A percentile compares a stretch with the other conserved stretches of the same genome.
phyloP scores from a whole-genome alignment of 2,888 invertebrate species.

The Nymphalis polychloros region DNA sequence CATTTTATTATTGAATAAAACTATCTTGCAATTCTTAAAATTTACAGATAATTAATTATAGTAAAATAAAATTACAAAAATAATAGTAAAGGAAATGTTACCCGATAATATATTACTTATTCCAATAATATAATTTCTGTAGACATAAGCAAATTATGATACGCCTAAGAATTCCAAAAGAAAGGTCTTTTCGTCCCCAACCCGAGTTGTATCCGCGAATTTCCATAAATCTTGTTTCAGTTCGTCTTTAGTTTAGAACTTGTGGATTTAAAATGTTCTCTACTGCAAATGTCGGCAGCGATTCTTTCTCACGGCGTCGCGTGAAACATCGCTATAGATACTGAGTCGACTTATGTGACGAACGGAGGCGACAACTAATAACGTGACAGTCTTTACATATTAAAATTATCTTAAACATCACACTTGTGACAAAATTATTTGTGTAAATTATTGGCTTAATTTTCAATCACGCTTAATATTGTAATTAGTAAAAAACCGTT shows the following conservation, averaged over 20 bases:
- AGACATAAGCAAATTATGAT: not conserved
- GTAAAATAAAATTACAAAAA: no score
- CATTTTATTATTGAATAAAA: no score
- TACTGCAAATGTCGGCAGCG: constrained; percentile 64
- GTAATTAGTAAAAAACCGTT: no score
- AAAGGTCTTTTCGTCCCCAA: not conserved
- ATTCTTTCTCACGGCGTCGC: constrained; percentile 71
- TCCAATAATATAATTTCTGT: not conserved
- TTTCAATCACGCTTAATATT: not conserved
- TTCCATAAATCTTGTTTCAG: constrained; percentile 44
- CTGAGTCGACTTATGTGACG: constrained; percentile 42
- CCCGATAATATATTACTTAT: not conserved
- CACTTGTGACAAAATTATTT: not conserved
- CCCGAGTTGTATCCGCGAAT: constrained; percentile 10
- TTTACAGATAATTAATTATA: no score
- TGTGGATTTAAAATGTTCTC: constrained; percentile 61
- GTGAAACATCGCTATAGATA: constrained; percentile 61
- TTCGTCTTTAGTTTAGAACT: constrained; percentile 50
- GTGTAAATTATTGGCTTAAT: not conserved
- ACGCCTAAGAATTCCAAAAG: not conserved
- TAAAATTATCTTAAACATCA: not conserved
- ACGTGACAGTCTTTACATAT: not conserved
- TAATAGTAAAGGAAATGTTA: no score
- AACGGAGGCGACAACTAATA: constrained; percentile 21
- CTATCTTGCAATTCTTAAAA: no score